Evolutionary conservation across 1,140 invertebrate species (phyloP), one percentile per base, ranked within the genome.

Genomic region (Micrasema minimum): DNA sequence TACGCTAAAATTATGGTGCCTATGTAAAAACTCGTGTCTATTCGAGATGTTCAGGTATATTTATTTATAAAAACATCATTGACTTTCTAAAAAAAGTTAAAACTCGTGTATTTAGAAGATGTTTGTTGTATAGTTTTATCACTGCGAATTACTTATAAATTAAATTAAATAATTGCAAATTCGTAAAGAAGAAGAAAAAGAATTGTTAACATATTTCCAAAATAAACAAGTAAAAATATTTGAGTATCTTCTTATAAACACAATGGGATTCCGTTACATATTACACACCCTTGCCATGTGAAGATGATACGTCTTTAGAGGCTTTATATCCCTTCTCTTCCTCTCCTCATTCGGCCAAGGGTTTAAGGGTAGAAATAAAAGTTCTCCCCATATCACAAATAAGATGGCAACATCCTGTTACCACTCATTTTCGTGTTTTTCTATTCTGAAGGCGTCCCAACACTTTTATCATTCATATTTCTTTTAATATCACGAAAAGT

Each of bases 301-400:
- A 26, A 20, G 48, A 51, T 51, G 48, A 51, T 23, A 51, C 3
- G 22, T 51, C 26, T 31, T 51, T 51, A 2, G 14, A 20, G 48
- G 48, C 48, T 23, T 23, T 51, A 51, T 22, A 51, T 26, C 16
- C 20, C 48, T 23, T 51, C 48, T 23, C 20, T n/a, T 45, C 14
- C 2, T 51, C 14, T 46, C 11, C 18, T 26, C 48, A n/a, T 23
- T 51, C 48, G 48, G 48, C 48, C 48, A 23, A 22, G 50, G 66
- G 65, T 72, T 68, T 72, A 72, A 68, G 18, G 38, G 55, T 35
- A 41, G 55, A 38, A 61, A 46, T 51, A 68, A 72, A 72, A 72
- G 66, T 55, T 72, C 59, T 69, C 61, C 45, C 71, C 66, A 65
- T 72, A 69, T 69, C 48, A 53, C 71, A 72, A 72, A 72, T 69